phyloP scores from a whole-genome alignment of 2,797 vertebrate species.

The Helarctos malayanus region DNA sequence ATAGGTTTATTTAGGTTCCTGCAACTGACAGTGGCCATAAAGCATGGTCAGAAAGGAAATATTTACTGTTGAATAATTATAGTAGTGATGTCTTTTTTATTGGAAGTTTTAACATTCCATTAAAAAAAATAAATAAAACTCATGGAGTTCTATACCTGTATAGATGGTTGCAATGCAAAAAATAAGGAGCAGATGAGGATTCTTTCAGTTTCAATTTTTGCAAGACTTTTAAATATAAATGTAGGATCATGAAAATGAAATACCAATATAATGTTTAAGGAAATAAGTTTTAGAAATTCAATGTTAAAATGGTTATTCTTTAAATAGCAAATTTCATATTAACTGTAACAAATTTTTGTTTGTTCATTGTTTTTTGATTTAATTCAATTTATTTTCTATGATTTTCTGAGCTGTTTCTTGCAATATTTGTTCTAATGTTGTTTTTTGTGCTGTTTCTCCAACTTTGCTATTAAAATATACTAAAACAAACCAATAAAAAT shows the following conservation, averaged over 20 bases:
- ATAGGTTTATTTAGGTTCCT: neutral
- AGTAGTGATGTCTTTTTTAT: neutral
- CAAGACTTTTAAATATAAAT: neutral
- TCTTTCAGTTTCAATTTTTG: neutral
- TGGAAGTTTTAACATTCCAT: neutral
- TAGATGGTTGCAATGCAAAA: neutral
- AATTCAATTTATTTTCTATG: neutral
- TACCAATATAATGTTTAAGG: neutral
- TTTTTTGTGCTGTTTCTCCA: neutral
- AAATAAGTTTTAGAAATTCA: slow-evolving; percentile 18
- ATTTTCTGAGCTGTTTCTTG: neutral
- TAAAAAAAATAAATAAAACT: neutral
- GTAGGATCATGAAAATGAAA: neutral
- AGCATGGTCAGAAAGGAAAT: neutral
- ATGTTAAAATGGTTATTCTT: neutral
- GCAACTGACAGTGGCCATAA: neutral
- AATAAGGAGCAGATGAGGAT: neutral
- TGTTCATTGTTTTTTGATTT: neutral
- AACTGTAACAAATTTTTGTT: neutral
- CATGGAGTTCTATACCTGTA: neutral
- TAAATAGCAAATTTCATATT: neutral
- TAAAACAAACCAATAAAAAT: neutral
- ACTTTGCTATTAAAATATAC: neutral
- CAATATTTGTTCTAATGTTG: neutral
- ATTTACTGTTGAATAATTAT: neutral